Base-by-base conservation (phyloP, 2,797 vertebrate species). In the Myiotriccus ornatus region DNA sequence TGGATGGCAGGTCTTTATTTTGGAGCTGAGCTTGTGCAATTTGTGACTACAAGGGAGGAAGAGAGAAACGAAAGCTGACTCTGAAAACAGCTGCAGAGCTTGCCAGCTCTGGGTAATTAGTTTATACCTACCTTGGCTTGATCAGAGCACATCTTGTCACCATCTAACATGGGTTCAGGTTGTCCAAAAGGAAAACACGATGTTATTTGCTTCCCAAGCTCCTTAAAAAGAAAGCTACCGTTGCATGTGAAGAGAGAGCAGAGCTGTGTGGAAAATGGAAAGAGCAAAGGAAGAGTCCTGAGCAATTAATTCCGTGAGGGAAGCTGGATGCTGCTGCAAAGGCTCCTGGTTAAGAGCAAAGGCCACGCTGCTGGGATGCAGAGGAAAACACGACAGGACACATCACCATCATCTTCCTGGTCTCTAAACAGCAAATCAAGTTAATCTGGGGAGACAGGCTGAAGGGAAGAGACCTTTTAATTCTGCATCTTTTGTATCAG, bases 381-480 rank as follows among this genome's bases (percentile, higher is more conserved):
- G 37, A 41, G n/a, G 69, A 78, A 81, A 94, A 59, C 80, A 71
- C 1, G 37, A 73, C 92, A 95, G 82, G 69, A 75, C 52, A 13
- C 32, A 92, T 75, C 89, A 93, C n/a, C 50, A 13, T 91, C 93
- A 89, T 85, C 78, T 74, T 86, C 74, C n/a, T 14, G 4, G 41
- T 52, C 46, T 86, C 89, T 55, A n/a, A 78, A 62, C 2, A 7
- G 47, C 77, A 91, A 55, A 93, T 70, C 65, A 71, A 87, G 55
- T 55, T 88, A 84, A 95, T 88, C 21, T 49, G 73, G 28, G 86
- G 50, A 95, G 90, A 75, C 65, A 89, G 78, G 84, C 67, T 93
- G 90, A 90, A 93, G 68, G 71, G 73, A 91, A 92, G 50, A 75
- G 68, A 89, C 82, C 68, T 83, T 91, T 96, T 56, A 43, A 30